Percentiles rank a stretch among this genome's conserved stretches.
phyloP scores from a whole-genome alignment of 2,113 vertebrate genomes.

The Apistogramma diplotaenia region DNA sequence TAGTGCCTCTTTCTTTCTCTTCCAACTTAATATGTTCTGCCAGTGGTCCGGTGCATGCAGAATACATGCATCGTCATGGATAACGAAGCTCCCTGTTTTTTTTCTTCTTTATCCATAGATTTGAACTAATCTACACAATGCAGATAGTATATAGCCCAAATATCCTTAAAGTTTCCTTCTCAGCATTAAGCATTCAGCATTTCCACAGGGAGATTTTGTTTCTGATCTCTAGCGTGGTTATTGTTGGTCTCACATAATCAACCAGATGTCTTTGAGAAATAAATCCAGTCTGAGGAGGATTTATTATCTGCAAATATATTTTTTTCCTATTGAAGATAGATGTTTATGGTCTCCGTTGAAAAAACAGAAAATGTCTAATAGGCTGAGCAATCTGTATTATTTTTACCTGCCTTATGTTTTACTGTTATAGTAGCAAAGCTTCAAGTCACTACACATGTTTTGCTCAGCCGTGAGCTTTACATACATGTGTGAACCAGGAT shows the following conservation, averaged over 20 bases:
- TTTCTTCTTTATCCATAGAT: background rate
- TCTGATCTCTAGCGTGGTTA: background rate
- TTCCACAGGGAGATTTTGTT: too few species aligned
- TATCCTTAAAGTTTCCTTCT: background rate
- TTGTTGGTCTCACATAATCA: background rate
- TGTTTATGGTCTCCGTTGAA: background rate
- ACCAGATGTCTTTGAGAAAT: background rate
- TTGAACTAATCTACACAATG: background rate
- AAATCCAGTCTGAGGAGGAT: background rate
- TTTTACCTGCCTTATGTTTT: background rate
- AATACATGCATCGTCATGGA: background rate
- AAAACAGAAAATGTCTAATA: background rate
- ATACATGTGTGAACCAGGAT: background rate
- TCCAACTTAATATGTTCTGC: background rate
- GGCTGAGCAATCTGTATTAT: background rate
- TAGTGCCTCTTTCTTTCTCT: background rate
- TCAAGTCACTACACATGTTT: background rate
- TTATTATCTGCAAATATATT: background rate
- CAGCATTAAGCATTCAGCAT: background rate
- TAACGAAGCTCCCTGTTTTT: background rate
- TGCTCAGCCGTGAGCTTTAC: background rate
- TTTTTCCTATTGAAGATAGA: background rate
- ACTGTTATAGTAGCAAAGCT: background rate
- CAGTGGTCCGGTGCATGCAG: background rate
- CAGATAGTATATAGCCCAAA: background rate